phyloP scores from a whole-genome alignment of 2,113 vertebrate genomes.

The Alligator sinensis region DNA sequence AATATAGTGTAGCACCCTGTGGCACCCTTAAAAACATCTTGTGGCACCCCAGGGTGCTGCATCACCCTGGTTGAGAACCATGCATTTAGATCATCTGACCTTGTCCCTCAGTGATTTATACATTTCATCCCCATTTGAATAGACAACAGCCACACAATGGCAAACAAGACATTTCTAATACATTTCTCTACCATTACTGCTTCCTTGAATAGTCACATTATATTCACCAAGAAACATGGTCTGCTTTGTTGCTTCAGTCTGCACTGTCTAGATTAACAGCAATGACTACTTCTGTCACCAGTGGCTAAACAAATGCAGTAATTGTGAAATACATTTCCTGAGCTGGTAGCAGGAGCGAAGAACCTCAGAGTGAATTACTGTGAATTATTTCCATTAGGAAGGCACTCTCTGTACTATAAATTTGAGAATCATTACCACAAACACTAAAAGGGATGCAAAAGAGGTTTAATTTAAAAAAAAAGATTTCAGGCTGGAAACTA shows the following conservation, averaged over 20 bases:
- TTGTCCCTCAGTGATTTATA: slow-evolving; percentile 14
- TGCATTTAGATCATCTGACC: background rate
- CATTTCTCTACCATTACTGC: slow-evolving; percentile 13
- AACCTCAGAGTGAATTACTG: slow-evolving; percentile 55
- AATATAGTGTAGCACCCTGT: no score
- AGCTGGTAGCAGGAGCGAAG: slow-evolving; percentile 40
- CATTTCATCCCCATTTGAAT: background rate
- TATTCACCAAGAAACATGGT: background rate
- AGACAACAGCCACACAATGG: slow-evolving; percentile 16
- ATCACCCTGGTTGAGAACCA: no score
- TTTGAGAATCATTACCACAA: slow-evolving; percentile 43
- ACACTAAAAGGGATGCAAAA: slow-evolving; percentile 40
- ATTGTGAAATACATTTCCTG: slow-evolving; percentile 57
- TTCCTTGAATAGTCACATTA: slow-evolving; percentile 23
- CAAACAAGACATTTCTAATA: slow-evolving; percentile 13
- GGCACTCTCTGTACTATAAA: background rate
- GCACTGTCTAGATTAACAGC: background rate
- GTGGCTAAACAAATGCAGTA: slow-evolving; percentile 36
- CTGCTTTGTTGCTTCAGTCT: slow-evolving; percentile 32
- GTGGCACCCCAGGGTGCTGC: no score
- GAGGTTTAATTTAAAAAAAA: slow-evolving; percentile 62
- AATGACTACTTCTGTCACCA: slow-evolving; percentile 40
- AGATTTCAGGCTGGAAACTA: slow-evolving; percentile 39
- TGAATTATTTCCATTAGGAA: slow-evolving; percentile 57
- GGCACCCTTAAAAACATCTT: no score